Evolutionary conservation across 2,888 invertebrate species (phyloP).

Genomic region (Dendrolimus houi): DNA sequence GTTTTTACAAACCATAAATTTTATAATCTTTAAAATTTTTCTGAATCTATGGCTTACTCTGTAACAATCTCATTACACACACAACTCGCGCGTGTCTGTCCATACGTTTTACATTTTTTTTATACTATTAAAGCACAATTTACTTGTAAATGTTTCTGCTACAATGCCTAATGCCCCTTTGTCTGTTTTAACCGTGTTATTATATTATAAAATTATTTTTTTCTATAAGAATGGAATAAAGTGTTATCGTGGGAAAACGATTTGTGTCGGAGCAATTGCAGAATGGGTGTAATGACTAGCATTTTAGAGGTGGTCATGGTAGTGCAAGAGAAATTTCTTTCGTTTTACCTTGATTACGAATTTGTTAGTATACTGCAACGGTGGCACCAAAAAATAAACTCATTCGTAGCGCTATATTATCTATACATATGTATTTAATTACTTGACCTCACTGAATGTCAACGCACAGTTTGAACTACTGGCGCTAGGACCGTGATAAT

Average conservation of each 20-base stretch:
- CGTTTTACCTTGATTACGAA: too few species aligned
- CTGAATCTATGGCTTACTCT: slow-evolving; percentile 16
- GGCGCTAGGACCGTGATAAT: too few species aligned
- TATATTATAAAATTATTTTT: slow-evolving; percentile 3
- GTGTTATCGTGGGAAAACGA: background rate
- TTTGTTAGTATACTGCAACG: too few species aligned
- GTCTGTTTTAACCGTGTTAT: slow-evolving; percentile 11
- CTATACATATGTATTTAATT: too few species aligned
- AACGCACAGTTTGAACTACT: too few species aligned
- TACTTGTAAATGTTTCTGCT: slow-evolving; percentile 11
- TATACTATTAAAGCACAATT: slow-evolving; percentile 18
- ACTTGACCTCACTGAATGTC: too few species aligned
- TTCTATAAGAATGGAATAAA: background rate
- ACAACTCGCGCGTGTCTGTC: slow-evolving; percentile 16
- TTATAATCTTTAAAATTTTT: background rate
- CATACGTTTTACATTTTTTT: slow-evolving; percentile 30
- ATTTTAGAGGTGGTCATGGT: too few species aligned
- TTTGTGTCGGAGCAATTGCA: background rate
- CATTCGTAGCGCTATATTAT: too few species aligned
- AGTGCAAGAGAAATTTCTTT: too few species aligned
- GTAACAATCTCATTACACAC: slow-evolving; percentile 12
- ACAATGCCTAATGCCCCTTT: slow-evolving; percentile 13
- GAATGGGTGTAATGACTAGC: too few species aligned
- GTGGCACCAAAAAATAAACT: too few species aligned
- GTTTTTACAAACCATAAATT: too few species aligned